phyloP scores from a whole-genome alignment of 2,797 vertebrate species.

The Pelochelys cantorii region DNA sequence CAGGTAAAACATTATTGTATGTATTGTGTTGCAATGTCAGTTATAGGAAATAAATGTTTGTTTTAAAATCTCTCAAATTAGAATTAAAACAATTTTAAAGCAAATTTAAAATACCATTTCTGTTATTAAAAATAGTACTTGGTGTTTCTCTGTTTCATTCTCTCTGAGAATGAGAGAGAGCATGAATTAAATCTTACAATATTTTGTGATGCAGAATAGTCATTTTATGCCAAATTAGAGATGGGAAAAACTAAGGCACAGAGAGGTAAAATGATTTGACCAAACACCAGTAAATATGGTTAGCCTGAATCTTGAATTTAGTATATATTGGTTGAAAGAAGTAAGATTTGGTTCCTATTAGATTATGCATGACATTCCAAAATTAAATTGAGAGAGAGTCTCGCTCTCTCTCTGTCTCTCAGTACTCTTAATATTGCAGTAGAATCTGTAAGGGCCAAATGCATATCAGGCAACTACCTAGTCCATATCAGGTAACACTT shows the following conservation, averaged over 20 bases:
- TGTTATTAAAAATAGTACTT: not conserved
- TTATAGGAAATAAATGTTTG: not conserved
- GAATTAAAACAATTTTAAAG: not conserved
- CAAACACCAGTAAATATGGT: not conserved
- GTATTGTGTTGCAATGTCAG: not conserved
- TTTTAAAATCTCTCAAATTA: not conserved
- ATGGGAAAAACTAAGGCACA: not conserved
- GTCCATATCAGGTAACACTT: not conserved
- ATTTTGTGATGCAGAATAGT: not conserved
- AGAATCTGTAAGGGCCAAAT: not conserved
- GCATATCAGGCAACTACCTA: not conserved
- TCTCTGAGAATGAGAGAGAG: not conserved
- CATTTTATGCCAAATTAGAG: not conserved
- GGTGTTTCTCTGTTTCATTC: not conserved
- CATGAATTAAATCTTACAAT: not conserved
- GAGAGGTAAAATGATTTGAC: not conserved
- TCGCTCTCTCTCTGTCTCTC: too few species aligned
- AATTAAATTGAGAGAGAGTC: not conserved
- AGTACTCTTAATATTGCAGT: not conserved
- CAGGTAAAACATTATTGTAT: conserved; percentile 82
- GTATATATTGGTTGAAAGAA: not conserved
- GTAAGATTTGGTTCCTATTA: not conserved
- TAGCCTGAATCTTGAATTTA: not conserved
- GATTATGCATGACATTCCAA: not conserved
- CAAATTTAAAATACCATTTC: not conserved